These are phyloP conservation scores for Brachionus rubens DNA, from an alignment of 1,140 invertebrate genomes.

Conservation along the genomic window DNA sequence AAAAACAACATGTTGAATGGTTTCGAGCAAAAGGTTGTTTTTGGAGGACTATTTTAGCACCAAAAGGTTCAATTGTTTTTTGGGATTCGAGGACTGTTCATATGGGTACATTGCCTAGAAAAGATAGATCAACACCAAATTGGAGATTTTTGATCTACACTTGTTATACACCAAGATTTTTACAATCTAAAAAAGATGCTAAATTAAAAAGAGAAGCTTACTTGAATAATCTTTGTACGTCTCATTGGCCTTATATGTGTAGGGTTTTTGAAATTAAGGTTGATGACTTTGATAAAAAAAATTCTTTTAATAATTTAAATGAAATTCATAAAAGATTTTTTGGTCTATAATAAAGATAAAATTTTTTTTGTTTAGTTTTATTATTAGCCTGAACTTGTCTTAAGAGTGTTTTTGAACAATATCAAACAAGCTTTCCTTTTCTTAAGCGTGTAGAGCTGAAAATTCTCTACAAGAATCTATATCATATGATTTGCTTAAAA, in stretches of 20 bases:
- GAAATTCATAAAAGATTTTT: neutral
- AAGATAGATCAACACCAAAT: neutral
- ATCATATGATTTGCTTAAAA: too few species aligned
- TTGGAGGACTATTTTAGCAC: slow-evolving; percentile 20
- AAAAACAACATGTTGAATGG: slow-evolving; percentile 30
- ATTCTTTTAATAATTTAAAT: neutral
- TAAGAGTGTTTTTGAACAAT: too few species aligned
- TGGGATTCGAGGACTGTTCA: slow-evolving; percentile 33
- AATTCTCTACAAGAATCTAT: too few species aligned
- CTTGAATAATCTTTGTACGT: neutral
- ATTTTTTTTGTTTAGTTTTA: too few species aligned
- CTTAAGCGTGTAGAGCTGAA: too few species aligned
- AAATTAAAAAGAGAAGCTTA: slow-evolving; percentile 10
- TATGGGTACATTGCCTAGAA: slow-evolving; percentile 5
- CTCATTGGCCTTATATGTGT: slow-evolving; percentile 13
- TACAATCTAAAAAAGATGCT: slow-evolving; percentile 18
- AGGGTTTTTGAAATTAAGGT: neutral
- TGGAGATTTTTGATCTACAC: slow-evolving; percentile 29
- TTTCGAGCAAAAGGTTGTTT: slow-evolving; percentile 26
- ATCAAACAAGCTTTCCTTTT: too few species aligned
- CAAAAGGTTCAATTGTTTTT: slow-evolving; percentile 40
- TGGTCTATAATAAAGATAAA: too few species aligned
- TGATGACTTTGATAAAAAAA: slow-evolving; percentile 3
- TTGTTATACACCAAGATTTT: slow-evolving; percentile 2
- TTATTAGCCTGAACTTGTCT: too few species aligned